Percentiles rank a stretch among this genome's conserved stretches.
Conservation (phyloP, 2,113 vertebrate genomes). For the Tachuris rubrigastra region DNA sequence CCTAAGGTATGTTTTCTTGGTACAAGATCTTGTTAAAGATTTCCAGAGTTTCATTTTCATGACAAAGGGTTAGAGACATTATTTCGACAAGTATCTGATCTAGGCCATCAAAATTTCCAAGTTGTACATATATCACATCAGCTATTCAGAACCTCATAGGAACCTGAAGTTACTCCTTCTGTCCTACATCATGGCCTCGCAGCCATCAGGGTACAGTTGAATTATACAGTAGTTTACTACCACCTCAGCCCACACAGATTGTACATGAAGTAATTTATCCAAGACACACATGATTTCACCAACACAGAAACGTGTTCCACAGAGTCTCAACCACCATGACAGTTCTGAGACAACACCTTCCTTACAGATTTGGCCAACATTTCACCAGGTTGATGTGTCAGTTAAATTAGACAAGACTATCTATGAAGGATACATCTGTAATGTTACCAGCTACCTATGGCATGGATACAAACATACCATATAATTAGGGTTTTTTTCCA, state of each 20-base stretch:
- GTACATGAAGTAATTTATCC: not conserved
- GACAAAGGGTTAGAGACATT: not conserved
- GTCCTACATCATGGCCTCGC: too few species aligned
- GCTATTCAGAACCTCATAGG: not conserved
- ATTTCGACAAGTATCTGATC: not conserved
- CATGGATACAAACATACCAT: not conserved
- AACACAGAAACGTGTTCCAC: not conserved
- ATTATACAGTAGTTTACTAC: not conserved
- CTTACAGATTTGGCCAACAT: not conserved
- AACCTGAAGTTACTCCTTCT: not conserved
- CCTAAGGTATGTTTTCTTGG: not conserved
- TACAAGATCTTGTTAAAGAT: not conserved
- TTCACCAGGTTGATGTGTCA: not conserved
- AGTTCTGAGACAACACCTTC: not conserved
- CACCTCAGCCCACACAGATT: not conserved
- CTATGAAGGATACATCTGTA: not conserved
- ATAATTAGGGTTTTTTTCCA: accelerated
- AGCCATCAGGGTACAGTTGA: not conserved
- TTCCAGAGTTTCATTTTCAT: not conserved
- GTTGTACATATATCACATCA: not conserved
- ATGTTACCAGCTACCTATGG: not conserved
- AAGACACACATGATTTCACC: not conserved
- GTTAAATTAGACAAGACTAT: not conserved
- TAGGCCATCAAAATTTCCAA: not conserved
- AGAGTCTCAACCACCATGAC: not conserved